Evolutionary conservation across 2,888 invertebrate genomes (phyloP), one percentile per base, ranked within the genome.

Genomic region (Eilema caniola): DNA sequence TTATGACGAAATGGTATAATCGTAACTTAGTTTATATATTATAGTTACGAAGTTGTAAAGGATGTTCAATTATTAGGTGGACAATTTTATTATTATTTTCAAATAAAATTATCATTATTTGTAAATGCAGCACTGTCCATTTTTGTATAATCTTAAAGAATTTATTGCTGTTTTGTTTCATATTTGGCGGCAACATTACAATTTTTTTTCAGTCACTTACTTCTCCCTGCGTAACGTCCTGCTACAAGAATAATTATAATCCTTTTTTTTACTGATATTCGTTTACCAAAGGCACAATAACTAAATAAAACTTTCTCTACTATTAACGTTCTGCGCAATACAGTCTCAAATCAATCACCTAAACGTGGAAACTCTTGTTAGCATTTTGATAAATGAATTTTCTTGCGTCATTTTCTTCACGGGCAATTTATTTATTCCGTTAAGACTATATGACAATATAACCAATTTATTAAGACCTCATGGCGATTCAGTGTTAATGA

Each of bases 371-470:
- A 83, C 84, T 79, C 72, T 77, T 80, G 73, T 85, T 84, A 87
- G 85, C 83, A 81, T 85, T 88, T 89, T 95, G 93, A 94, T 94
- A 93, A 94, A 94, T 95, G 92, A 92, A 93, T 91, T 90, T 93
- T 92, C 94, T 93, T 92, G 85, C 85, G 89, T 89, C 87, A 90
- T 91, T 93, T 92, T 92, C 93, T 93, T 94, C 86, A 90, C 92
- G 90, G 90, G 89, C 93, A 92, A 95, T 94, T 94, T 93, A 92
- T 94, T 93, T 93, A 92, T 92, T 90, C 87, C 88, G 88, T 91
- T 92, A 93, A 92, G 89, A 90, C 86, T 86, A 81, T 87, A 82
- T 87, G 88, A 88, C 84, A 87, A 75, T 53, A 61, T 77, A 71
- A 63, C 94, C 91, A 92, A 63, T 74, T 65, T 77, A 66, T 8